Evolutionary conservation across 2,797 vertebrate species (phyloP), one percentile per base, ranked within the genome.

Genomic region (Ambastaia sidthimunki): DNA sequence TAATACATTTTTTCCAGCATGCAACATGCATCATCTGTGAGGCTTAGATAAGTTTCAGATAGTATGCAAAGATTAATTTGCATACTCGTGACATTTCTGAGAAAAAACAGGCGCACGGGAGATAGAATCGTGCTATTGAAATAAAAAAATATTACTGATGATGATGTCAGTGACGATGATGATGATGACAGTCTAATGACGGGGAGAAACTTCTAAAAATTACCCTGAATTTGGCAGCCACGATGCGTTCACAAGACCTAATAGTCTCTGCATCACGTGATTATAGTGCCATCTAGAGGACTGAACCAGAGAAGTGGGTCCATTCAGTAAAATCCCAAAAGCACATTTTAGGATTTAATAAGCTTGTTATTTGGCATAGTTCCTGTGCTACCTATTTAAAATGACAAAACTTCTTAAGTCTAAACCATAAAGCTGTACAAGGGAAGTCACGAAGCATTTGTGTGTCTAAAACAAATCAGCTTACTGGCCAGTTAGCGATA

Each of bases 261-360:
- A 37, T 16, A 65, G 37, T 19, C 0, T 5, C 2, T 47, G 18
- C 52, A 52, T 31, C 41, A 62, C 62, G 66, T 50, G 52, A 52
- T 71, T 59, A 37, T 16, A 66, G 47, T 69, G 76, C 72, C 82
- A 83, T 52, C 84, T 79, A 70, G 57, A 66, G 81, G 70, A 65
- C 10, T 4, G 25, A 15, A 59, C 44, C 7, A 37, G 28, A 25
- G 44, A 5, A 67, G 19, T 4, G 21, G 37, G 31, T 28, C 2
- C 2, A 7, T 21, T 54, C n/a, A 15, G 60, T 19, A 16, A 44
- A 1, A 47, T 47, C 18, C 2, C 65, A 28, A 47, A 23, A 47
- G 16, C n/a, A 31, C 0, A n/a, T 25, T 65, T 34, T 7, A 47
- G 34, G 3, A 55, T 47, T 19, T 28, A 10, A 28, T 28, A 21